Percentiles rank a stretch among this genome's conserved stretches.
phyloP scores from a whole-genome alignment of 2,797 vertebrate genomes.

The Macropodus opercularis region DNA sequence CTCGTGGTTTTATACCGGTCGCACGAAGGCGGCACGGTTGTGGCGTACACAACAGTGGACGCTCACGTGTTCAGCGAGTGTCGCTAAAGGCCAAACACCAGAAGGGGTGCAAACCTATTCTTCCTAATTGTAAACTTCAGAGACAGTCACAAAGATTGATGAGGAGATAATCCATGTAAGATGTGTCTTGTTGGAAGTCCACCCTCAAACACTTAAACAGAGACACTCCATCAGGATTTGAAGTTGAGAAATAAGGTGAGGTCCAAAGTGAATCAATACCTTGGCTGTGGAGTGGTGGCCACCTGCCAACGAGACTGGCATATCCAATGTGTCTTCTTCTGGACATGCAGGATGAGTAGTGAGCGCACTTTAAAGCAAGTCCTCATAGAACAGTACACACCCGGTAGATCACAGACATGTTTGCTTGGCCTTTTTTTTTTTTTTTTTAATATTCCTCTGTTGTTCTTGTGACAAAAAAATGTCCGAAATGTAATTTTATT shows the following conservation, averaged over 20 bases:
- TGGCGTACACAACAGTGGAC: constrained; percentile 26
- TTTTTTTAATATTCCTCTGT: background rate
- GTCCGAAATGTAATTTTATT: constrained; percentile 5
- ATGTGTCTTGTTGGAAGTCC: constrained; percentile 69
- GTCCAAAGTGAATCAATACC: constrained; percentile 82
- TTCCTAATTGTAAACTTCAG: constrained; percentile 58
- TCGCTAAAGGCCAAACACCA: constrained; percentile 22
- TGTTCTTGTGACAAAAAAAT: constrained; percentile 6
- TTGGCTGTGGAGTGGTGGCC: constrained; percentile 76
- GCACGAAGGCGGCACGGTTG: constrained; percentile 47
- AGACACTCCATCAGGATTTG: constrained; percentile 80
- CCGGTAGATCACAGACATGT: constrained; percentile 26
- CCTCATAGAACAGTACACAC: constrained; percentile 22
- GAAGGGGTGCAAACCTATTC: constrained; percentile 33
- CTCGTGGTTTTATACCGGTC: constrained; percentile 49
- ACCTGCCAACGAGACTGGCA: constrained; percentile 83
- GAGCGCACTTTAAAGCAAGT: constrained; percentile 58
- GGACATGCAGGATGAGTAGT: constrained; percentile 70
- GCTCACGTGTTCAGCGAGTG: constrained; percentile 20
- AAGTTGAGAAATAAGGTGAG: constrained; percentile 83
- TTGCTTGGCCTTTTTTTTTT: constrained; percentile 7
- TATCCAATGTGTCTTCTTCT: constrained; percentile 79
- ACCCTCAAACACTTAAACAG: constrained; percentile 75
- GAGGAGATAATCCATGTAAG: constrained; percentile 73
- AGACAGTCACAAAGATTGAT: constrained; percentile 68